Base-by-base conservation (phyloP, 2,888 invertebrate species). In the Philereme transversata region DNA sequence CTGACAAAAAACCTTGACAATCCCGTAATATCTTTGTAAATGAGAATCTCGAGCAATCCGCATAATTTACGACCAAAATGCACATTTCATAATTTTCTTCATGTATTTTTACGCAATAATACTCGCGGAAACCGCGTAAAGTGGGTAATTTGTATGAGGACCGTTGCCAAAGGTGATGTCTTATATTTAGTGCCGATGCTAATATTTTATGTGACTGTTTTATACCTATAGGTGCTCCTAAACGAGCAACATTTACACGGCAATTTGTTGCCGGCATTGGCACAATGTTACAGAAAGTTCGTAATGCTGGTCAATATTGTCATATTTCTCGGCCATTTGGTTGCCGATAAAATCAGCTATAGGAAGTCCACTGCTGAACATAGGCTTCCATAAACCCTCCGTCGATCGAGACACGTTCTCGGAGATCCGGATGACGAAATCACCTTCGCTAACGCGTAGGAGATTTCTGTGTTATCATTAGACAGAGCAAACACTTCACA, bases 31-130 rank as follows among this genome's bases (percentile, higher is more conserved):
- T 57, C 46, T 47, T 49, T 51, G 22, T 47, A 51, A 50, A 40
- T 48, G 38, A 58, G 41, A 55, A 49, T 9, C 58, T 48, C 38
- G 57, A 45, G 57, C 60, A 34, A 63, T 52, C 11, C 56, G 4
- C 10, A 59, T 67, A 61, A 67, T 65, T 65, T 64, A 68, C 48
- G 41, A 53, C 51, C 50, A 11, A 48, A 64, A 68, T 67, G 60
- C 65, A 64, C 60, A 64, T 68, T 45, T 62, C 51, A 60, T 62
- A 63, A 22, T 48, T 55, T 57, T 22, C 57, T 62, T 59, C 47
- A 56, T 60, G 63, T 67, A 68, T 62, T 62, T 65, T 67, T 66
- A 66, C 64, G 66, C 62, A 68, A 69, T 65, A 63, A 65, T 55
- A 67, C 66, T 64, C 64, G 60, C 68, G 69, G 64, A 65, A 68